These are phyloP conservation scores for Pelecanus crispus DNA, from an alignment of 2,113 vertebrate genomes.

Conservation along the genomic window DNA sequence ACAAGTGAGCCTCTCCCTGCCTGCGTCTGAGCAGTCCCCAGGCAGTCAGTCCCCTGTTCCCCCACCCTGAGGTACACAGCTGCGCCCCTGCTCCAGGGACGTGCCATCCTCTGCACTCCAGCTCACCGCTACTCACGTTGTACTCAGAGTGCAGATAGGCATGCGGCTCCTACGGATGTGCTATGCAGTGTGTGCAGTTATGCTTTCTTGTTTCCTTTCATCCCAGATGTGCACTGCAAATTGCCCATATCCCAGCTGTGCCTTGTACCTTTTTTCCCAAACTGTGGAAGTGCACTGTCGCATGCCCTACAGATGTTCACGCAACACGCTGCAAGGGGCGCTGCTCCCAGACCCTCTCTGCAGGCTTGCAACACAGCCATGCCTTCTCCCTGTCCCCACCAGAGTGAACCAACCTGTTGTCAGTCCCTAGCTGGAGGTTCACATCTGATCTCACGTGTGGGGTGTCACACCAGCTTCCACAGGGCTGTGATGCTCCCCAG, in stretches of 20 bases:
- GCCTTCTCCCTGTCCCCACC: neutral
- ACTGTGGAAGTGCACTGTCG: neutral
- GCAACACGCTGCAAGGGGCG: neutral
- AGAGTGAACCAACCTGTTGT: neutral
- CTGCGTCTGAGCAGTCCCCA: neutral
- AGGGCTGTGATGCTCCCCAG: neutral
- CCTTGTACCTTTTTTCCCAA: neutral
- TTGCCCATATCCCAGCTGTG: neutral
- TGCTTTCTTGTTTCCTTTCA: neutral
- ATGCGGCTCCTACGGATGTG: fast-evolving
- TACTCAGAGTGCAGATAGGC: neutral
- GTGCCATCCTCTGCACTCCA: neutral
- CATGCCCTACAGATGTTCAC: neutral
- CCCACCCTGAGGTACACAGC: neutral
- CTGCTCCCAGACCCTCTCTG: neutral
- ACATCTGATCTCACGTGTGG: neutral
- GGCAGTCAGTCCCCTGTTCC: no score
- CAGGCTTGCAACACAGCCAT: neutral
- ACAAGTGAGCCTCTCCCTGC: neutral
- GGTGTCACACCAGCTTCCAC: neutral
- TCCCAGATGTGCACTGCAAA: neutral
- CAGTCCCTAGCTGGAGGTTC: neutral
- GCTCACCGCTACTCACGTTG: fast-evolving
- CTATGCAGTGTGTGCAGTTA: fast-evolving
- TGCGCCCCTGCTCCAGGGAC: neutral